phyloP scores from a whole-genome alignment of 2,888 invertebrate genomes.

The Acrobasis consociella region DNA sequence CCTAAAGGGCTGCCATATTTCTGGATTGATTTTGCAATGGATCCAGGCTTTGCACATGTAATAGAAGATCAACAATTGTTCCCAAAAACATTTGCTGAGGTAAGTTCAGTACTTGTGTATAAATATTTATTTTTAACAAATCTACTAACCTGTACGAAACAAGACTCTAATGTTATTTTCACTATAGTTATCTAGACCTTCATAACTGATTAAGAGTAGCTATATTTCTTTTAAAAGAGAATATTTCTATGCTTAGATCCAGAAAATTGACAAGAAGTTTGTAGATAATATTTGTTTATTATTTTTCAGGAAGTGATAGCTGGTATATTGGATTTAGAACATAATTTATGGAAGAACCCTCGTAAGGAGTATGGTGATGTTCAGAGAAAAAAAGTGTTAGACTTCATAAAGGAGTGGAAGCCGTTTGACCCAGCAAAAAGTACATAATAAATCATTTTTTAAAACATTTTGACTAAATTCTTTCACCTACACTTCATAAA shows the following conservation, averaged over 20 bases:
- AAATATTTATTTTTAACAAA: no score
- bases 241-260: no score
- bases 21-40: slow-evolving; percentile 95
- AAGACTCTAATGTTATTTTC: no score
- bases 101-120: no score
- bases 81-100: slow-evolving; percentile 95
- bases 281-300: neutral
- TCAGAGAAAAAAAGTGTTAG: slow-evolving; percentile 88
- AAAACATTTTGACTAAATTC: neutral
- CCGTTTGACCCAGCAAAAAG: slow-evolving; percentile 81
- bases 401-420: slow-evolving; percentile 88
- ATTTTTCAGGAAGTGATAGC: slow-evolving; percentile 93
- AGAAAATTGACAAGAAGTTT: no score
- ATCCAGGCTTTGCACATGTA: slow-evolving; percentile 97
- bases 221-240: no score
- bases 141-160: no score
- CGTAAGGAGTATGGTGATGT: slow-evolving; percentile 88
- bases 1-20: slow-evolving; percentile 98
- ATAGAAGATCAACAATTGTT: slow-evolving; percentile 96
- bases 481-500: neutral
- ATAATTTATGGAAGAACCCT: slow-evolving; percentile 92
- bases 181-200: no score
- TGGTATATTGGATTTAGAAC: slow-evolving; percentile 95
- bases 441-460: slow-evolving; percentile 34
- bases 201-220: no score